Base-by-base conservation (phyloP, 2,113 vertebrate genomes). In the Pipa parva region DNA sequence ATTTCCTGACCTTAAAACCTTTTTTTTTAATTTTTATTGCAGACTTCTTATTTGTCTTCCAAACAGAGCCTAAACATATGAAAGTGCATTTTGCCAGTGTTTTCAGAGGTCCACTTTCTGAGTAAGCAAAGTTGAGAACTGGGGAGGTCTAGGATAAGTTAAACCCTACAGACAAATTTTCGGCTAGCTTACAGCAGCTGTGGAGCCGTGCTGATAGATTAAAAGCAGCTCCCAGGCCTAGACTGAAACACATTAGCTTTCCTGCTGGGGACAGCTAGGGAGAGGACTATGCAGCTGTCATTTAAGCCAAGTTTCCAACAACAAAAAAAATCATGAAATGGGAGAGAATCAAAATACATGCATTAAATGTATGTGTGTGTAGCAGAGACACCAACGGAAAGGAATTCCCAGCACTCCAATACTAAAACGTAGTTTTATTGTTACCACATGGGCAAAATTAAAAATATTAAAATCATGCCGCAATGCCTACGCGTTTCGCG, bases 101-200 rank as follows among this genome's bases (percentile, higher is more conserved):
- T 78, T 48, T 63, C 61, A 72, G 62, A 62, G n/a, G 64, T 60
- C n/a, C 72, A 72, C 72, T 74, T 49, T 59, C 72, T 54, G 64
- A 74, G 52, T 73, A 71, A 2, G 48, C 39, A 48, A 8, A 28
- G 36, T 74, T 77, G n/a, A n/a, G n/a, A 78, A 77, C 71, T 73
- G 62, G 79, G 79, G 89, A 87, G 83, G 85, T 85, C 87, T 89
- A 84, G 85, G 76, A 72, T 78, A 74, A 71, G 80, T 78, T 79
- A 77, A 77, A 76, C 82, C 82, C 75, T 73, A 73, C 84, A 87
- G 86, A 87, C 88, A 83, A 27, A 82, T 90, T 90, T 90, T 88
- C 88, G 84, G 88, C 88, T 89, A 87, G 86, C 85, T 93, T 92
- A 91, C 90, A 91, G 92, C 92, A 94, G 92, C 92, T 94, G 91